These are phyloP conservation scores for Limosa lapponica DNA, from an alignment of 2,797 vertebrate genomes.

Conservation along the genomic window DNA sequence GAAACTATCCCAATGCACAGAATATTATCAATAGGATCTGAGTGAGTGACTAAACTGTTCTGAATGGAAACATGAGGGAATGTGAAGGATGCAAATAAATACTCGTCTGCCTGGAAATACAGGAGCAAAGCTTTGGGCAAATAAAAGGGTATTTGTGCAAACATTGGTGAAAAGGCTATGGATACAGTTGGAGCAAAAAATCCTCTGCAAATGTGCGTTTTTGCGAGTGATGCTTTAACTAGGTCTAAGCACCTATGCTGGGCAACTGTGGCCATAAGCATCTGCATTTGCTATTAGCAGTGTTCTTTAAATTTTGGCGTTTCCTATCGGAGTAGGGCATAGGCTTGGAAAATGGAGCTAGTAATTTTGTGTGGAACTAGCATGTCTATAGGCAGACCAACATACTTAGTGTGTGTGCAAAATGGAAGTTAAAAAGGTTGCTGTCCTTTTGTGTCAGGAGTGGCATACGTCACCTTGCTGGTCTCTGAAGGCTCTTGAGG, in stretches of 20 bases:
- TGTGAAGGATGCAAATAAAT: not conserved
- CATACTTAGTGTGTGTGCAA: not conserved
- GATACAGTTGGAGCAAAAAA: not conserved
- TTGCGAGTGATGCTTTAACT: not conserved
- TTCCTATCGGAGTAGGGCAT: not conserved
- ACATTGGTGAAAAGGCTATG: not conserved
- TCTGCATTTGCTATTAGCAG: not conserved
- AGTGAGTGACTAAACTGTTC: not conserved
- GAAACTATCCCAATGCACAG: not conserved
- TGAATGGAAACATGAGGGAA: not conserved
- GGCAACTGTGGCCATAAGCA: not conserved
- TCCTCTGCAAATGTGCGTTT: not conserved
- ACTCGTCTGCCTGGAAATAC: not conserved
- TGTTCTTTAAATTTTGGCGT: not conserved
- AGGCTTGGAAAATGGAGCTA: not conserved
- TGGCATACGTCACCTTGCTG: slow-evolving; percentile 20
- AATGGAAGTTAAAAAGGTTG: slow-evolving; percentile 59
- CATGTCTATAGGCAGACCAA: not conserved
- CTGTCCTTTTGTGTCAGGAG: slow-evolving; percentile 36
- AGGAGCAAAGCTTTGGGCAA: not conserved
- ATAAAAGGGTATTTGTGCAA: not conserved
- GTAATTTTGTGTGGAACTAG: not conserved
- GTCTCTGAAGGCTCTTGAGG: slow-evolving; percentile 76
- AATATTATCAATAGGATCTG: not conserved
- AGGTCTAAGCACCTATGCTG: not conserved